Conservation (phyloP, 2,797 vertebrate species). For the Thalassophryne amazonica region DNA sequence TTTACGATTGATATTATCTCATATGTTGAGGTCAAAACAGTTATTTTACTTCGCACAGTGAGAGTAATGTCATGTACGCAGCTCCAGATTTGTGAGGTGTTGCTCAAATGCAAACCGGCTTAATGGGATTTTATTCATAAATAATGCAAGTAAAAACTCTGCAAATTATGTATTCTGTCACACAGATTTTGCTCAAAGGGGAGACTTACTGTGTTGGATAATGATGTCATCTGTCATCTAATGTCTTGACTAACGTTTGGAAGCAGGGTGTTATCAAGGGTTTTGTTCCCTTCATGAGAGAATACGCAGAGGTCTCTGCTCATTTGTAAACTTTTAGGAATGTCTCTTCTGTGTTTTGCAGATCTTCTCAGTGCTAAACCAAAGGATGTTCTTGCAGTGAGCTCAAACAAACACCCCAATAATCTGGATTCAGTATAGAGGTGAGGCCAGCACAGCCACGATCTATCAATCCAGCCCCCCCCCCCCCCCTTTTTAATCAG, state of each 20-base stretch:
- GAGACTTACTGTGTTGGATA: not conserved
- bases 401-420: too few species aligned
- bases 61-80: not conserved
- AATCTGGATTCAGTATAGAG: too few species aligned
- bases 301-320: not conserved
- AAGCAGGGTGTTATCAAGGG: too few species aligned
- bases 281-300: too few species aligned
- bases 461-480: too few species aligned
- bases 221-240: not conserved
- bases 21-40: not conserved
- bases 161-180: not conserved
- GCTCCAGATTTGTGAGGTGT: not conserved
- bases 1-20: not conserved
- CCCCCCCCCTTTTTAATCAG: too few species aligned
- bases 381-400: too few species aligned
- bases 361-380: too few species aligned
- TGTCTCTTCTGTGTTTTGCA: too few species aligned
- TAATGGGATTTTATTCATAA: constrained; percentile 6
- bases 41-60: not conserved
- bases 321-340: too few species aligned
- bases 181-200: not conserved
- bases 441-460: too few species aligned
- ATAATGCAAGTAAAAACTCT: not conserved
- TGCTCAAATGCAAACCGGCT: not conserved
- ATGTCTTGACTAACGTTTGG: not conserved